A percentile compares a stretch with the other conserved stretches of the same genome.
These are phyloP conservation scores for Byasa hedistus DNA, from an alignment of 2,888 invertebrate species.

Conservation along the genomic window DNA sequence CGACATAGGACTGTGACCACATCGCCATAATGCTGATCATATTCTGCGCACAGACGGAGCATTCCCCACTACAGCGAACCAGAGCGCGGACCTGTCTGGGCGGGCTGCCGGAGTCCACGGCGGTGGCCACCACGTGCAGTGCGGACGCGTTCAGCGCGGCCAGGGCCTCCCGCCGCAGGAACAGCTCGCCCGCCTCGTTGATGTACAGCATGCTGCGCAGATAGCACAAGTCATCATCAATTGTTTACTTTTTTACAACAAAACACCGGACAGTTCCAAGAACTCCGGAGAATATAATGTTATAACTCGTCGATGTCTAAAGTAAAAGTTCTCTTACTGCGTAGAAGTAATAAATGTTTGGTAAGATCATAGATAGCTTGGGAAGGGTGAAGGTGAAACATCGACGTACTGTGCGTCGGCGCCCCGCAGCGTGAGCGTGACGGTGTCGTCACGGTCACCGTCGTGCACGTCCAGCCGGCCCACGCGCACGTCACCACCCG, in stretches of 20 bases:
- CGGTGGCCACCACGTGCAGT: conserved; percentile 89
- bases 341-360: background rate
- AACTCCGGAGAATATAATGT: background rate
- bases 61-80: too few relatives aligned
- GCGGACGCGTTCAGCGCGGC: conserved; percentile 72
- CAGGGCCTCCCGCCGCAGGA: conserved; percentile 76
- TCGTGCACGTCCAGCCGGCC: conserved; percentile 92
- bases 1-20: background rate
- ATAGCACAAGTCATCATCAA: background rate
- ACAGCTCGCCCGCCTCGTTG: conserved; percentile 84
- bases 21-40: too few relatives aligned
- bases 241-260: background rate
- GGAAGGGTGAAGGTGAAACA: too few relatives aligned
- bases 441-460: conserved; percentile 88
- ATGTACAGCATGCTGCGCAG: conserved; percentile 80
- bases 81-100: conserved; percentile 81
- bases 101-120: conserved; percentile 91
- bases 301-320: background rate
- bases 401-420: conserved; percentile 81
- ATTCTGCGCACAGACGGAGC: too few relatives aligned
- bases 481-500: conserved; percentile 63
- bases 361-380: background rate
- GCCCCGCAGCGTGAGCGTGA: conserved; percentile 86
- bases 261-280: background rate
- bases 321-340: background rate